Evolutionary conservation across 2,797 vertebrate genomes (phyloP), one percentile per base, ranked within the genome.

Genomic region (Echiichthys vipera): DNA sequence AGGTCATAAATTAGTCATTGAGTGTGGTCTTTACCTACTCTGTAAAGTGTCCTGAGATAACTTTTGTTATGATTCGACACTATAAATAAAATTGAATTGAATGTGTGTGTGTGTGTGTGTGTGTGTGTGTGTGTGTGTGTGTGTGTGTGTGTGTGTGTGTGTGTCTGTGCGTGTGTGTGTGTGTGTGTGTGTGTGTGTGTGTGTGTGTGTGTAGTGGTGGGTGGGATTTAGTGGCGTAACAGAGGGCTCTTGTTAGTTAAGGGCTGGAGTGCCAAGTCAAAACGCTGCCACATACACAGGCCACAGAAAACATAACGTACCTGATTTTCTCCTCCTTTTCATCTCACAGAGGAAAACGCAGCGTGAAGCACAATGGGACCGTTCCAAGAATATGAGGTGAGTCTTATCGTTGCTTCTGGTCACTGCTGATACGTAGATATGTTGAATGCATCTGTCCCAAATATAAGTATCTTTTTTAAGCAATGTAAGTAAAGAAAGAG

Each of bases 341-440:
- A 7, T 30, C 74, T 18, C 39, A 62, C 61, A 91, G 84, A 61
- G 80, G 74, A 73, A 64, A 83, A 74, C 49, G n/a, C 69, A 55
- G 56, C 20, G 54, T 91, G 83, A 89, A 90, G 80, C 85, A 93
- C 66, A 84, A 96, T 95, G 95, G 94, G 94, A 82, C 94, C 92
- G 11, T 95, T 94, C 77, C 94, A 96, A 78, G 93, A 94, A 71
- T 95, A 93, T 55, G 92, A 95, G 90, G 95, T 95, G 68, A 83
- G 89, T 82, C 34, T 53, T 22, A 2, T 58, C 2, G 43, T 40
- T 13, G 14, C 25, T 32, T 20, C 20, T n/a, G n/a, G 17, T 29
- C 12, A 36, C 7, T 20, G 4, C 4, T 46, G 18, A 46, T 24
- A n/a, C n/a, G n/a, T n/a, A 30, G 22, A 62, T 53, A 65, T 56